These are phyloP conservation scores for Drosophila quadrilineata DNA, from an alignment of 1,140 invertebrate species.

Conservation along the genomic window DNA sequence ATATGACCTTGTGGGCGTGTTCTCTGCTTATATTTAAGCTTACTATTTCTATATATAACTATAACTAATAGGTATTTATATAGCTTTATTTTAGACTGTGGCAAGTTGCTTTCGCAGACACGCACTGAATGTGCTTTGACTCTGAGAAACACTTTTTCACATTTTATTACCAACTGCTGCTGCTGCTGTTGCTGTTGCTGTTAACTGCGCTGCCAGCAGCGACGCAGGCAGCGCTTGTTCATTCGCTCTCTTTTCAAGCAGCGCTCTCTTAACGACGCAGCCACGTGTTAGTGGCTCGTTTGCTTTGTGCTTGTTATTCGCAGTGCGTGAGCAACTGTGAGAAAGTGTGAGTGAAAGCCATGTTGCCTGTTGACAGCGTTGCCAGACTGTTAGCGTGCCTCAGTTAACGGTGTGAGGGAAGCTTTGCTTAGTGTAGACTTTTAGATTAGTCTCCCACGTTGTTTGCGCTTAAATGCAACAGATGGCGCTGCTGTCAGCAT, in stretches of 20 bases:
- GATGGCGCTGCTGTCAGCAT: too few relatives aligned
- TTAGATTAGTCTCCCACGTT: too few relatives aligned
- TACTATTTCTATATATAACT: too few relatives aligned
- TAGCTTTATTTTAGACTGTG: too few relatives aligned
- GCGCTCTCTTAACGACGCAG: slow-evolving; percentile 31
- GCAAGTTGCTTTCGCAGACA: slow-evolving; percentile 11
- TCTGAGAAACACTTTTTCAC: slow-evolving; percentile 17
- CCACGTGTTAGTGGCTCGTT: slow-evolving; percentile 62
- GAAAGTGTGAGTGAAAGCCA: too few relatives aligned
- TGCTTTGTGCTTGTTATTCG: slow-evolving; percentile 65
- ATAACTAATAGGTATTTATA: too few relatives aligned
- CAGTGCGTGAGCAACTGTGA: slow-evolving; percentile 25
- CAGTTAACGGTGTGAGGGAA: too few relatives aligned
- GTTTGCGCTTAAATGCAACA: too few relatives aligned
- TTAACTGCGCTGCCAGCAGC: slow-evolving; percentile 13
- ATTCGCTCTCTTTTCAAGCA: not conserved
- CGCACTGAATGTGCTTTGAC: slow-evolving; percentile 3
- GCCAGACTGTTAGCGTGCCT: slow-evolving; percentile 18
- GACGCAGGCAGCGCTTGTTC: slow-evolving; percentile 15
- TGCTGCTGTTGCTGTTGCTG: not conserved
- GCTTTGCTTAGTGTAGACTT: too few relatives aligned
- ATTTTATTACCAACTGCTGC: slow-evolving; percentile 1
- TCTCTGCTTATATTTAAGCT: too few relatives aligned
- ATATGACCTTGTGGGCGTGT: too few relatives aligned
- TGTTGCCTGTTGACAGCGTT: slow-evolving; percentile 12